phyloP scores from a whole-genome alignment of 2,113 vertebrate genomes.

The Pseudonaja textilis region DNA sequence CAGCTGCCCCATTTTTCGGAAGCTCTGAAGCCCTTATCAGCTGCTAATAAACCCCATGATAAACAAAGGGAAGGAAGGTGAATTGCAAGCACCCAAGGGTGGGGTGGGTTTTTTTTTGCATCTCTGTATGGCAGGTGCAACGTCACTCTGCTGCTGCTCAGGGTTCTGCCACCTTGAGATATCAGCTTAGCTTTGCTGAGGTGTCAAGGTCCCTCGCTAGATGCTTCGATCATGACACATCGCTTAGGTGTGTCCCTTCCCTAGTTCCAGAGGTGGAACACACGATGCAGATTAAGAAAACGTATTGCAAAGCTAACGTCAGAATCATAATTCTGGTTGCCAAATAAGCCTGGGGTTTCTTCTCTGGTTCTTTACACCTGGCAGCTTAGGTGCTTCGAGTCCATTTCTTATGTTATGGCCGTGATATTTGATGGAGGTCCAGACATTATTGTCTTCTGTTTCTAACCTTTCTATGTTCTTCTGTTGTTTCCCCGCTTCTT shows the following conservation, averaged over 20 bases:
- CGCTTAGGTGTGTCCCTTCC: background rate
- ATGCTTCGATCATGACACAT: no score
- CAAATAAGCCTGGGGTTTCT: background rate
- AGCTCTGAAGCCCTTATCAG: conserved; percentile 14
- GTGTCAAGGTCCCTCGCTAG: background rate
- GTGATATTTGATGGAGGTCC: background rate
- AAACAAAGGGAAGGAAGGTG: background rate
- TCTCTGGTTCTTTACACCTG: background rate
- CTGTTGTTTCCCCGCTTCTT: background rate
- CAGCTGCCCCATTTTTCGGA: conserved; percentile 24
- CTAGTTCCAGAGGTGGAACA: background rate
- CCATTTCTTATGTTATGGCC: background rate
- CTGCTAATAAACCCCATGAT: conserved; percentile 1
- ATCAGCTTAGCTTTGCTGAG: conserved; percentile 18
- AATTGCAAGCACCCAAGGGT: background rate
- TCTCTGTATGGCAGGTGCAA: background rate
- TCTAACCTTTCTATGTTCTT: background rate
- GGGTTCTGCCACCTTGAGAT: conserved; percentile 8
- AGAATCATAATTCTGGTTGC: background rate
- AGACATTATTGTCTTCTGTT: background rate
- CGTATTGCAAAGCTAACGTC: background rate
- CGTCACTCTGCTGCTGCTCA: background rate
- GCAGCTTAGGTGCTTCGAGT: background rate
- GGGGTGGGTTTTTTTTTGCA: background rate
- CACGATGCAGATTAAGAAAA: background rate